Conservation (phyloP, 92 coral and sea anemone genomes). For the Umimayanthus chanpuru region DNA sequence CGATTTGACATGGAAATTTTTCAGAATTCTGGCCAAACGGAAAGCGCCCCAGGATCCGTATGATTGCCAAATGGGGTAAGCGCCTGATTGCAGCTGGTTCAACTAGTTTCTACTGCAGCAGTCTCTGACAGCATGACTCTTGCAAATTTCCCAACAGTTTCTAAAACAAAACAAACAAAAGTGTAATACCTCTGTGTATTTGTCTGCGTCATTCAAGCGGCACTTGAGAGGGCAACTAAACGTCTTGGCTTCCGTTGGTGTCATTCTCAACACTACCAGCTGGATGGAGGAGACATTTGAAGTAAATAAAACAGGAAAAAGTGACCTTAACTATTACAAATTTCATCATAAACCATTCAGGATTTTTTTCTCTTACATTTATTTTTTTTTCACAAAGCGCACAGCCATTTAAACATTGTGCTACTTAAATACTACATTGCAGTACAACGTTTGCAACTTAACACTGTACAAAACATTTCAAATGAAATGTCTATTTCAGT, state of each 20-base stretch:
- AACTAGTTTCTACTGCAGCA: background rate
- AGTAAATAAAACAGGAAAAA: background rate
- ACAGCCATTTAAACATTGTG: too few species aligned
- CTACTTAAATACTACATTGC: too few species aligned
- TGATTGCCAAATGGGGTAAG: too few species aligned
- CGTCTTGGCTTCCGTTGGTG: constrained; percentile 74
- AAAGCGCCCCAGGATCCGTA: too few species aligned
- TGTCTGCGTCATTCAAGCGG: constrained; percentile 85
- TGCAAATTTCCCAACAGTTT: background rate
- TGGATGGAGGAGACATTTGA: constrained; percentile 18
- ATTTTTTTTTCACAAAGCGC: background rate
- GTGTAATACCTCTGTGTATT: constrained; percentile 74
- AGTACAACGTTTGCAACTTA: too few species aligned
- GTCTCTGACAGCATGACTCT: background rate
- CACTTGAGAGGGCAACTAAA: constrained; percentile 71
- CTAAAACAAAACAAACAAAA: background rate
- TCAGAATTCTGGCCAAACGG: too few species aligned
- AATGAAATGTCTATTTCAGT: too few species aligned
- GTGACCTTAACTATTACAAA: background rate
- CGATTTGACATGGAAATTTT: too few species aligned
- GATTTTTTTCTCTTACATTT: background rate
- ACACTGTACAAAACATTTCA: too few species aligned
- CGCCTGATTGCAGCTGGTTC: background rate
- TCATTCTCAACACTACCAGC: constrained; percentile 87
- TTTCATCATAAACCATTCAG: background rate